phyloP scores from a whole-genome alignment of 1,140 invertebrate species.

The Zaprionus camerounensis region DNA sequence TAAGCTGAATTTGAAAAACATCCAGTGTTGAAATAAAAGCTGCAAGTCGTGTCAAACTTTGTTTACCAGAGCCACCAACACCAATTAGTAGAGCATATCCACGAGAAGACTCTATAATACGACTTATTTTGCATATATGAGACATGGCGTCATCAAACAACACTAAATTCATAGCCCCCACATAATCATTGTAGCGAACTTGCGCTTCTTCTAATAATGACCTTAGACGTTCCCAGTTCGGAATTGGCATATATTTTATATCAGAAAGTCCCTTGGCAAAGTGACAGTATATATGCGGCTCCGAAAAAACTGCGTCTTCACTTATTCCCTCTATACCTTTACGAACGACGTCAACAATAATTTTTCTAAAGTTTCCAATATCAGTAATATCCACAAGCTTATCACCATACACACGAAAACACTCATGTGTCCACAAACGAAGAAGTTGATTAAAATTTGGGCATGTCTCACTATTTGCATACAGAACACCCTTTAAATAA shows the following conservation, averaged over 20 bases:
- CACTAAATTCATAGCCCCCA: slow-evolving; percentile 97
- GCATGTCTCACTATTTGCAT: slow-evolving; percentile 91
- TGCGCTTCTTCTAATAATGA: slow-evolving; percentile 93
- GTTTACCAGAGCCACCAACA: slow-evolving; percentile 97
- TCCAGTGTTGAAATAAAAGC: slow-evolving; percentile 95
- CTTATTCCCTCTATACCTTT: slow-evolving; percentile 92
- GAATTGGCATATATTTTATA: slow-evolving; percentile 94
- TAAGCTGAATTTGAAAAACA: slow-evolving; percentile 95
- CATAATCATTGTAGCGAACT: slow-evolving; percentile 92
- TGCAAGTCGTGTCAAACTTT: slow-evolving; percentile 93
- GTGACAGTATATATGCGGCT: slow-evolving; percentile 94
- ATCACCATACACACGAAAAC: slow-evolving; percentile 94
- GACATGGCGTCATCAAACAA: slow-evolving; percentile 98
- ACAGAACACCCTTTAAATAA: slow-evolving; percentile 93
- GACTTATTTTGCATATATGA: slow-evolving; percentile 96
- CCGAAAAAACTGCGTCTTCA: slow-evolving; percentile 87
- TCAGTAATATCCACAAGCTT: slow-evolving; percentile 93
- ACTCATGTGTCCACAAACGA: slow-evolving; percentile 95
- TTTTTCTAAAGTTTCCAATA: slow-evolving; percentile 90
- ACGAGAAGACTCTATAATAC: slow-evolving; percentile 95
- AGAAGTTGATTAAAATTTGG: slow-evolving; percentile 89
- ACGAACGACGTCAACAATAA: slow-evolving; percentile 91
- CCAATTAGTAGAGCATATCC: slow-evolving; percentile 97
- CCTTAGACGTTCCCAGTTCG: slow-evolving; percentile 89
- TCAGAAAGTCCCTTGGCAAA: slow-evolving; percentile 96